These are phyloP conservation scores for Polymixis lichenea DNA, from an alignment of 2,888 invertebrate genomes.

Conservation along the genomic window DNA sequence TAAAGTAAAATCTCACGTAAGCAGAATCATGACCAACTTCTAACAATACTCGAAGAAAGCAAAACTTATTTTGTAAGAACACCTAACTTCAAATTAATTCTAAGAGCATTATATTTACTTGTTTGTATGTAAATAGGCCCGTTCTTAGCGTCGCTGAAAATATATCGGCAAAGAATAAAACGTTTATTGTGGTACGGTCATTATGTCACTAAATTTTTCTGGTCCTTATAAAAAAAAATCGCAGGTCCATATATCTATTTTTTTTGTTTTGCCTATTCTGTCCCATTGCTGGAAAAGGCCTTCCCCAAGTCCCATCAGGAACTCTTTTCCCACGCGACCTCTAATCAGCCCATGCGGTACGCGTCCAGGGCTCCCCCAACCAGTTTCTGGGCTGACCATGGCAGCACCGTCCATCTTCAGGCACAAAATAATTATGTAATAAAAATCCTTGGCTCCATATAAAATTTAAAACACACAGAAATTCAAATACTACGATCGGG, in stretches of 20 bases:
- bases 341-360: too few relatives aligned
- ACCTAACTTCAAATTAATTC: conserved; percentile 47
- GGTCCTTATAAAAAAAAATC: not conserved
- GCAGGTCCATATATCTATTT: too few relatives aligned
- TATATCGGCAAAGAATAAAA: conserved; percentile 61
- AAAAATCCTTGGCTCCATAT: not conserved
- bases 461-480: not conserved
- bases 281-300: too few relatives aligned
- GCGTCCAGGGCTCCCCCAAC: too few relatives aligned
- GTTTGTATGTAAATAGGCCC: conserved; percentile 49
- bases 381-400: too few relatives aligned
- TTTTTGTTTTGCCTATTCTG: too few relatives aligned
- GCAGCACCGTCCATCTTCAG: too few relatives aligned
- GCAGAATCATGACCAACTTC: not conserved
- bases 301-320: too few relatives aligned
- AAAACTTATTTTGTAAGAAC: conserved; percentile 28
- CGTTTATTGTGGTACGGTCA: not conserved
- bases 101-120: conserved; percentile 59
- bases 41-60: not conserved
- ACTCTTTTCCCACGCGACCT: too few relatives aligned
- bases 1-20: not conserved
- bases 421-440: too few relatives aligned
- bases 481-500: not conserved
- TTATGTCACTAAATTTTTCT: not conserved
- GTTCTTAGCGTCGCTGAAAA: conserved; percentile 60